Evolutionary conservation across 2,888 invertebrate genomes (phyloP).

Genomic region (Siphlonurus alternatus): DNA sequence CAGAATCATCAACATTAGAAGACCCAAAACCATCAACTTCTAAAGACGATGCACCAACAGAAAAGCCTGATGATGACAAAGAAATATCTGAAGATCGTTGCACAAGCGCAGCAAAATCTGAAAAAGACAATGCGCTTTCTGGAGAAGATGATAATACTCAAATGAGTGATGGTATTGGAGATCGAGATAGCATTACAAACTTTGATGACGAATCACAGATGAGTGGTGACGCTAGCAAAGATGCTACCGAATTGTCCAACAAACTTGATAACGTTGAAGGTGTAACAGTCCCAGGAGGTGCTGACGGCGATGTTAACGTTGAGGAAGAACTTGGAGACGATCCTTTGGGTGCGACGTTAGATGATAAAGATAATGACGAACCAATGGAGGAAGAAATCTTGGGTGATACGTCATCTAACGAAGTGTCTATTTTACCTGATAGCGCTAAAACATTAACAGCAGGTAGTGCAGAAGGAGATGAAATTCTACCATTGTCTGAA

Average conservation of each 20-base stretch:
- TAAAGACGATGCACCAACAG: conserved; percentile 12
- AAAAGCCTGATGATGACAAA: conserved; percentile 12
- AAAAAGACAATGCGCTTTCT: too few species aligned
- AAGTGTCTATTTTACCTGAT: not conserved
- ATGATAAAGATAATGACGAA: not conserved
- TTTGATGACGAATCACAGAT: not conserved
- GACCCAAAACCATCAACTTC: conserved; percentile 14
- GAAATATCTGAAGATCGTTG: conserved; percentile 4
- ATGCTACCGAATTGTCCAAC: not conserved
- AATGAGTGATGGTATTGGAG: not conserved
- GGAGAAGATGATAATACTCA: not conserved
- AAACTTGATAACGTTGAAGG: not conserved
- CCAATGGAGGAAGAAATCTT: not conserved
- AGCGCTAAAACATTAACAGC: not conserved
- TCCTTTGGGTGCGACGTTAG: not conserved
- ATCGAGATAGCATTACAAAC: not conserved
- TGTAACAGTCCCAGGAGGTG: not conserved
- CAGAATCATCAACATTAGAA: conserved; percentile 14
- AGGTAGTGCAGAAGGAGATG: not conserved
- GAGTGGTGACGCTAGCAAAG: not conserved
- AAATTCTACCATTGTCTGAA: not conserved
- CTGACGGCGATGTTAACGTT: not conserved
- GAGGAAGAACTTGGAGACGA: not conserved
- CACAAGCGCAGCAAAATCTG: too few species aligned
- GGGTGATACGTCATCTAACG: not conserved